Evolutionary conservation across 1,140 invertebrate species (phyloP).

Genomic region (Camponotus pennsylvanicus): DNA sequence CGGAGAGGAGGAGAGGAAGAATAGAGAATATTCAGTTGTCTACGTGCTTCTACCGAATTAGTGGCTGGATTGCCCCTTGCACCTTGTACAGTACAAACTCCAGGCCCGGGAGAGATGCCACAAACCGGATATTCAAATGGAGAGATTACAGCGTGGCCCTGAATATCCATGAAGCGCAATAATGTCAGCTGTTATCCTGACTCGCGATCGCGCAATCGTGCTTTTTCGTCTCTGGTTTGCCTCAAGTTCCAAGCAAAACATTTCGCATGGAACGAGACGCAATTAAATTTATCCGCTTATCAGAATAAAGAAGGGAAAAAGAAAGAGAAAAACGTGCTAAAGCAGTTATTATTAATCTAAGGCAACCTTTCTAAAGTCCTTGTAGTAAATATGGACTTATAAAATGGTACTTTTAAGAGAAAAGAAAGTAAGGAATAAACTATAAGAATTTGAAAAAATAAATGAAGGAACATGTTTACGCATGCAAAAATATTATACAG

Average conservation of each 20-base stretch:
- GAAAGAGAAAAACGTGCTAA: not conserved
- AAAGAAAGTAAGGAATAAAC: not conserved
- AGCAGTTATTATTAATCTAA: conserved; percentile 8
- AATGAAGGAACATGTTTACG: not conserved
- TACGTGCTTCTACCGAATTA: conserved; percentile 31
- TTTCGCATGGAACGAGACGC: conserved; percentile 9
- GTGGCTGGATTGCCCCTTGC: conserved; percentile 34
- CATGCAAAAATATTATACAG: not conserved
- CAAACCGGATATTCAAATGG: conserved; percentile 42
- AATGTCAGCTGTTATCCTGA: conserved; percentile 44
- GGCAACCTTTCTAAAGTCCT: conserved; percentile 7
- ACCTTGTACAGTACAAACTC: conserved; percentile 40
- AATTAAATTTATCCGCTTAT: conserved; percentile 37
- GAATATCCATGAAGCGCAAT: conserved; percentile 60
- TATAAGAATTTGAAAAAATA: not conserved
- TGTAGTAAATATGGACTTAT: conserved; percentile 23
- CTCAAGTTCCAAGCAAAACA: conserved; percentile 27
- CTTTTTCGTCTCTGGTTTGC: conserved; percentile 44
- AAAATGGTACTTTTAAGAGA: conserved; percentile 5
- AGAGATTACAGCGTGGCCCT: conserved; percentile 55
- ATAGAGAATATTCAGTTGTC: not conserved
- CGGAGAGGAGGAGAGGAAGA: not conserved
- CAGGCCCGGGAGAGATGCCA: conserved; percentile 20
- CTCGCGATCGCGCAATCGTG: conserved; percentile 34
- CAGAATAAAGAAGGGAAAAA: not conserved